phyloP scores from a whole-genome alignment of 2,888 invertebrate species.

The Parapristionchus giblindavisi region DNA sequence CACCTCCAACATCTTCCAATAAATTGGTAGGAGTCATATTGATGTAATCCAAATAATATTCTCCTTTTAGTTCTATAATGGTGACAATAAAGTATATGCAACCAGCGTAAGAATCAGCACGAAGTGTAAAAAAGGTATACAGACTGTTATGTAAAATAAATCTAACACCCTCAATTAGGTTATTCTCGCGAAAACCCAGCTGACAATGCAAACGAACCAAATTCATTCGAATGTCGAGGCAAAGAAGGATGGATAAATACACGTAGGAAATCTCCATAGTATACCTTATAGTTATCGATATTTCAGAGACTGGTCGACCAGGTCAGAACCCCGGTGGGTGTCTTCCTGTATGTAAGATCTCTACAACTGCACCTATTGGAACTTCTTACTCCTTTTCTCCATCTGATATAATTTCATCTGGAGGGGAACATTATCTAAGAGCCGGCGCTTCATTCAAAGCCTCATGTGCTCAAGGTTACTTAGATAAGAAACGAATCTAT shows the following conservation, averaged over 20 bases:
- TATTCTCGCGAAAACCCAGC: background rate
- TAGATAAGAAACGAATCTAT: background rate
- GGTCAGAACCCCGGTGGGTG: constrained; percentile 28
- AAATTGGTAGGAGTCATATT: no score
- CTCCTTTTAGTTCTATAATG: constrained; percentile 31
- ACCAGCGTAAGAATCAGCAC: constrained; percentile 9
- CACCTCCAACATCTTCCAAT: background rate
- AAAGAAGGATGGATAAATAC: constrained; percentile 26
- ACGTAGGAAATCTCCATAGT: constrained; percentile 1
- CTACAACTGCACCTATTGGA: background rate
- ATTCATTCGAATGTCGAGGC: background rate
- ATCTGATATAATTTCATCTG: background rate
- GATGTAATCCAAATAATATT: no score
- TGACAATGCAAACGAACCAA: constrained; percentile 14
- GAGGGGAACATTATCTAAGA: constrained; percentile 11
- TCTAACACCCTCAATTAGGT: background rate
- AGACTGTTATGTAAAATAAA: background rate
- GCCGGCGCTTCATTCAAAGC: constrained; percentile 1
- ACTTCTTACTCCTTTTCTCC: background rate
- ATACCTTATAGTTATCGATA: background rate
- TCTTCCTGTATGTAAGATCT: constrained; percentile 16
- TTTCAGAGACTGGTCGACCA: constrained; percentile 17
- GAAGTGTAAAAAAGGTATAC: constrained; percentile 27
- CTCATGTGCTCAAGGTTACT: background rate
- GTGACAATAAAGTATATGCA: constrained; percentile 6